These are phyloP conservation scores for Hemibagrus guttatus DNA, from an alignment of 2,797 vertebrate species.

Conservation along the genomic window DNA sequence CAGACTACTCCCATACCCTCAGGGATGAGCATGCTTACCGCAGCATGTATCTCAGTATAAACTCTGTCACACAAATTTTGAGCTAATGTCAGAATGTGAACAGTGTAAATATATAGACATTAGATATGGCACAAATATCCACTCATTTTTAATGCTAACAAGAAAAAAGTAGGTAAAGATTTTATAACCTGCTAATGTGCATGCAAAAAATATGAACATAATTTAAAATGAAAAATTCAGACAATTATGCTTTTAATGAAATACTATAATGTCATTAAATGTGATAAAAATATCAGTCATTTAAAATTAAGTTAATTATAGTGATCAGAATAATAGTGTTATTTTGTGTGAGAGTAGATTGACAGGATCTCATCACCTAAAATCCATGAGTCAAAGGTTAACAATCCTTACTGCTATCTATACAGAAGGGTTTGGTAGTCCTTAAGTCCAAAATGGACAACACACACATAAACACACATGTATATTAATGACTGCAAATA, in stretches of 20 bases:
- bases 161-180: not conserved
- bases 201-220: not conserved
- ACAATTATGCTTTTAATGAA: not conserved
- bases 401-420: not conserved
- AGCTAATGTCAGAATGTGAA: not conserved
- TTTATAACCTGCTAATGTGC: not conserved
- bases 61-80: not conserved
- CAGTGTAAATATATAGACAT: not conserved
- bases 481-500: not conserved
- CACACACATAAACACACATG: not conserved
- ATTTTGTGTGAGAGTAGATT: not conserved
- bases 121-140: not conserved
- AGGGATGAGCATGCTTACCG: not conserved
- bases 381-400: not conserved
- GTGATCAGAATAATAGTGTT: not conserved
- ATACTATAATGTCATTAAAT: not conserved
- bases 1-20: too few species aligned
- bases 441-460: not conserved
- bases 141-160: not conserved
- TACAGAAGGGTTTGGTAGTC: not conserved
- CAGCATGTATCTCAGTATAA: not conserved
- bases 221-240: not conserved
- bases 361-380: not conserved
- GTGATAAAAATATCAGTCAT: not conserved
- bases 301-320: not conserved